A percentile compares a stretch with the other conserved stretches of the same genome.
Conservation (phyloP, 2,888 invertebrate genomes). For the Megamerina dolium region DNA sequence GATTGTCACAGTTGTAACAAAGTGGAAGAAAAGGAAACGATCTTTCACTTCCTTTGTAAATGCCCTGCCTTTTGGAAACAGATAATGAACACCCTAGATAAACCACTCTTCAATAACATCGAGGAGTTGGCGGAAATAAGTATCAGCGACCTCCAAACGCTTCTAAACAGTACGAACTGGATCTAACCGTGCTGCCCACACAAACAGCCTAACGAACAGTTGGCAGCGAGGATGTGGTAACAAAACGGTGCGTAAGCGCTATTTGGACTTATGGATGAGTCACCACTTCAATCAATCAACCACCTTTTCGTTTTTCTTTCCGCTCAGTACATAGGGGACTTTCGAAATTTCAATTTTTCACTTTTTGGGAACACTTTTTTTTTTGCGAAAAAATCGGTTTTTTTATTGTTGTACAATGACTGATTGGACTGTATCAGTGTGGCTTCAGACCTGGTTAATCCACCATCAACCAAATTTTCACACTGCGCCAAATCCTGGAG, state of each 20-base stretch:
- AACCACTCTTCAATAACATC: background rate
- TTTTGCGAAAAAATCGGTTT: no score
- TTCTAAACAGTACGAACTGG: background rate
- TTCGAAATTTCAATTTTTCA: no score
- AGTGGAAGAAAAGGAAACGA: background rate
- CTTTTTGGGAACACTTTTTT: no score
- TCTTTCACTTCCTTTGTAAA: background rate
- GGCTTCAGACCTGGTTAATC: no score
- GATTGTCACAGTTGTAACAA: background rate
- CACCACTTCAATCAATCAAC: no score
- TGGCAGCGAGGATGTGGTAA: background rate
- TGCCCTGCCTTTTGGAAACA: no score
- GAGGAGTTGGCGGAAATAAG: background rate
- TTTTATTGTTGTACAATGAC: no score
- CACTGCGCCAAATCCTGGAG: no score
- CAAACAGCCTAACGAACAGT: background rate
- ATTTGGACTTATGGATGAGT: background rate
- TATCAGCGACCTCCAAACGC: background rate
- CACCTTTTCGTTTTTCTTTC: no score
- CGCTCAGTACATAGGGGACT: no score
- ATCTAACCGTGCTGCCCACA: background rate
- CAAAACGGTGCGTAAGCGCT: background rate
- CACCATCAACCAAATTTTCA: no score
- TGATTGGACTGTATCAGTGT: no score
- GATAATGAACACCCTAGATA: background rate